Conservation (phyloP, 2,888 invertebrate genomes). For the Orthonychiurus folsomi region DNA sequence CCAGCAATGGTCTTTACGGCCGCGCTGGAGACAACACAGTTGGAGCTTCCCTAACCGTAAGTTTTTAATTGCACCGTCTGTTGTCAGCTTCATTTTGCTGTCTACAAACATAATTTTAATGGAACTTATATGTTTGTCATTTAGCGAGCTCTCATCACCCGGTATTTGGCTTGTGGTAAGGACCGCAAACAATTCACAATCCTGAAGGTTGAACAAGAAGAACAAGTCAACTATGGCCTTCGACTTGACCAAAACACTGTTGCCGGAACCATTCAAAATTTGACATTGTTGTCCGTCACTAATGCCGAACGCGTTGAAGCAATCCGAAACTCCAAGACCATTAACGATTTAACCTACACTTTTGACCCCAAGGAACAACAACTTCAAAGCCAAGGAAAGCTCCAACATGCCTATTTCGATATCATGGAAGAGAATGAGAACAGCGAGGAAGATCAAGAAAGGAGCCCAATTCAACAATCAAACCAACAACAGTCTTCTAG, state of each 20-base stretch:
- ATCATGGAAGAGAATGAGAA: conserved; percentile 7
- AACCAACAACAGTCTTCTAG: not conserved
- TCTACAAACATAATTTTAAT: conserved; percentile 2
- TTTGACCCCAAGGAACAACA: conserved; percentile 34
- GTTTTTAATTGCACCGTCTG: too few species aligned
- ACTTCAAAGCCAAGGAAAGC: conserved; percentile 17
- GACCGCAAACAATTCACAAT: conserved; percentile 28
- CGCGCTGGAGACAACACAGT: conserved; percentile 38
- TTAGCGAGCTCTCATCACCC: conserved; percentile 15
- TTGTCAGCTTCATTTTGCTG: not conserved
- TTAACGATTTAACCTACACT: conserved; percentile 24
- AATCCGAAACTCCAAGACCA: conserved; percentile 19
- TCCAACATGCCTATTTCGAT: conserved; percentile 10
- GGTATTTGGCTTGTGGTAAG: conserved; percentile 34
- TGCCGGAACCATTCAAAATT: conserved; percentile 32
- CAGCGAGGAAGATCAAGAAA: not conserved
- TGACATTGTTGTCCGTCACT: conserved; percentile 23
- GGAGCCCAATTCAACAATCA: not conserved
- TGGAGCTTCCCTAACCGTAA: conserved; percentile 39
- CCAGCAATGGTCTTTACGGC: conserved; percentile 32
- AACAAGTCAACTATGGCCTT: conserved; percentile 30
- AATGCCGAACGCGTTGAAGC: conserved; percentile 7
- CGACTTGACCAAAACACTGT: conserved; percentile 21
- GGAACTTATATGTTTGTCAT: not conserved
- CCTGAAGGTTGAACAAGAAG: conserved; percentile 29